These are phyloP conservation scores for Rhea americana DNA, from an alignment of 2,113 vertebrate species.

Conservation along the genomic window DNA sequence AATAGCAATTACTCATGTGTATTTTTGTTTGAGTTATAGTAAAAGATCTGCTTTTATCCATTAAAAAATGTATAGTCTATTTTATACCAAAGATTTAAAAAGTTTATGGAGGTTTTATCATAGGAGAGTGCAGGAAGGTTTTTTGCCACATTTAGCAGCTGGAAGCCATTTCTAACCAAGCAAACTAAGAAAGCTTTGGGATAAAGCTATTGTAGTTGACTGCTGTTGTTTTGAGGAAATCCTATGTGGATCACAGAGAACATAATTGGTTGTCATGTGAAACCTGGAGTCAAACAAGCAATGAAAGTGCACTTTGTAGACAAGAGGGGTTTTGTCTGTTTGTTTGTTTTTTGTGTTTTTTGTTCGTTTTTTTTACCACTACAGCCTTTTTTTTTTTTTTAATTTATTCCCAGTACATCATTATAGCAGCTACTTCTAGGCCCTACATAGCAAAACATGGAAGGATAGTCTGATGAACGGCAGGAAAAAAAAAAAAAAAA, in stretches of 20 bases:
- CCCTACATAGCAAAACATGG: background rate
- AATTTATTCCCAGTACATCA: background rate
- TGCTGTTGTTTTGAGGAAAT: background rate
- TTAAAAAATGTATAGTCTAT: background rate
- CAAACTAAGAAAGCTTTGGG: background rate
- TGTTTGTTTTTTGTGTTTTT: background rate
- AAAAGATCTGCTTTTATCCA: background rate
- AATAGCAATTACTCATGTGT: background rate
- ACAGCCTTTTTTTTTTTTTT: too few relatives aligned
- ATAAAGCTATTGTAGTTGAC: background rate
- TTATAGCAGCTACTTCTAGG: background rate
- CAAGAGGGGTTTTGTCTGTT: background rate
- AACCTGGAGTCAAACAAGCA: background rate
- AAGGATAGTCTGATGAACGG: rapidly evolving
- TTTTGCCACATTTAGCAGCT: background rate
- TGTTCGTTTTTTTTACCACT: too few relatives aligned
- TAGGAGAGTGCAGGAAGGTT: background rate
- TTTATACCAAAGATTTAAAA: background rate
- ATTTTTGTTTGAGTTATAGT: background rate
- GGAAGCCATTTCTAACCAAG: background rate
- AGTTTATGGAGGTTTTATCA: background rate
- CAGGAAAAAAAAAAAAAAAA: too few relatives aligned
- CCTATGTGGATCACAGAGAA: background rate
- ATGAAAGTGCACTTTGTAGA: background rate
- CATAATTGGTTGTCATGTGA: background rate